These are phyloP conservation scores for Antidorcas marsupialis DNA, from an alignment of 2,113 vertebrate genomes.

Conservation along the genomic window DNA sequence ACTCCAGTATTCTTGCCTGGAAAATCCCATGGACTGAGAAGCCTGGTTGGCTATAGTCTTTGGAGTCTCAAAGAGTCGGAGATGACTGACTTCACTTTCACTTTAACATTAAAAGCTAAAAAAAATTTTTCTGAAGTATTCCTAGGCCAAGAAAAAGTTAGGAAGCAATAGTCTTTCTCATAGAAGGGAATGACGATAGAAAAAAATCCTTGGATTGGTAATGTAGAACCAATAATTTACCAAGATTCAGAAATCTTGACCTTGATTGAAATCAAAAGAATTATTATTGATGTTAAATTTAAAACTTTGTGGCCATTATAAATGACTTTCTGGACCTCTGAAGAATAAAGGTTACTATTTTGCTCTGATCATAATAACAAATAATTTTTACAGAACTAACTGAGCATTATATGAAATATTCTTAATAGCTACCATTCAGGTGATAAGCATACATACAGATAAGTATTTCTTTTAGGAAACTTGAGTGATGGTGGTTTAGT, in stretches of 20 bases:
- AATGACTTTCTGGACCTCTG: neutral
- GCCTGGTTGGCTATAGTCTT: neutral
- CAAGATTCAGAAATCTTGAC: neutral
- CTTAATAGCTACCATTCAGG: neutral
- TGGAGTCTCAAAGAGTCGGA: neutral
- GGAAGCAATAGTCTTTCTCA: neutral
- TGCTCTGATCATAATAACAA: slow-evolving; percentile 8
- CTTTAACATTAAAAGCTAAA: slow-evolving; percentile 24
- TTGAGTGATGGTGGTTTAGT: neutral
- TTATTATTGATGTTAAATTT: slow-evolving; percentile 15
- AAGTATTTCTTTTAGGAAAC: neutral
- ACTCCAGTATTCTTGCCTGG: neutral
- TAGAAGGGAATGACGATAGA: neutral
- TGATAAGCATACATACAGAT: neutral
- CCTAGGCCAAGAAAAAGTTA: neutral
- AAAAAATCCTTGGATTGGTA: neutral
- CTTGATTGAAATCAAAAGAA: slow-evolving; percentile 51
- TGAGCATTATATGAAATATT: neutral
- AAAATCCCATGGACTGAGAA: neutral
- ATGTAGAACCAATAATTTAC: neutral
- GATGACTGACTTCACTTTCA: neutral
- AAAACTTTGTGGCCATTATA: neutral
- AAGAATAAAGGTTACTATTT: neutral
- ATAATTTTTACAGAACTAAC: neutral
- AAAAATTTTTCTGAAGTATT: neutral